These are phyloP conservation scores for Argopecten irradians DNA, from an alignment of 1,140 invertebrate species.

Conservation along the genomic window DNA sequence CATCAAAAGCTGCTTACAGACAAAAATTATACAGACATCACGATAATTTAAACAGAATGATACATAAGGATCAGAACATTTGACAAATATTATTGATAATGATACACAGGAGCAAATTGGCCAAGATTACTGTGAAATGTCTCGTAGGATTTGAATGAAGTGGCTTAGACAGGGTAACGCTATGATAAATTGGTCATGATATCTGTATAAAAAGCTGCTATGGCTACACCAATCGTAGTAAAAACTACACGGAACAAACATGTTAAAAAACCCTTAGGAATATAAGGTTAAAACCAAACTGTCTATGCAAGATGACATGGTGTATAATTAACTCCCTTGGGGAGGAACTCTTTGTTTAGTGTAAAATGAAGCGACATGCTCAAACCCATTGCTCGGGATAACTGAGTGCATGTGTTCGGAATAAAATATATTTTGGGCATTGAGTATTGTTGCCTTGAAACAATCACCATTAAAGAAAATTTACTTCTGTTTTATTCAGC, in stretches of 20 bases:
- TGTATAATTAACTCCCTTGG: background rate
- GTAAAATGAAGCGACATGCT: background rate
- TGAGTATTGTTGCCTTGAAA: background rate
- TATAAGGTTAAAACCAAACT: background rate
- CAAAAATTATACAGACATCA: background rate
- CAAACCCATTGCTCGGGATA: background rate
- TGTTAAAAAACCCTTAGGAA: background rate
- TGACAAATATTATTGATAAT: conserved; percentile 5
- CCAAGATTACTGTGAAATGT: background rate
- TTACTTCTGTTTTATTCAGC: background rate
- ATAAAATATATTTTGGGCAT: background rate
- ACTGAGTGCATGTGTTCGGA: background rate
- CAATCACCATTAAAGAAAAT: background rate
- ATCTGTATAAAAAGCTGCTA: background rate
- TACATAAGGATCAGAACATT: background rate
- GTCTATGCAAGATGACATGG: background rate
- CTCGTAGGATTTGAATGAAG: background rate
- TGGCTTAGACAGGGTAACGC: background rate
- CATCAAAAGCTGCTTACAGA: background rate
- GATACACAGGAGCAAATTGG: conserved; percentile 5
- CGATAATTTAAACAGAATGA: background rate
- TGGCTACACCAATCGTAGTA: background rate
- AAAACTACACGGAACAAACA: background rate
- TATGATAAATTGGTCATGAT: background rate
- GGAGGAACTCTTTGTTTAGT: background rate